phyloP scores from a whole-genome alignment of 2,113 vertebrate species.

The Embiotoca jacksoni region DNA sequence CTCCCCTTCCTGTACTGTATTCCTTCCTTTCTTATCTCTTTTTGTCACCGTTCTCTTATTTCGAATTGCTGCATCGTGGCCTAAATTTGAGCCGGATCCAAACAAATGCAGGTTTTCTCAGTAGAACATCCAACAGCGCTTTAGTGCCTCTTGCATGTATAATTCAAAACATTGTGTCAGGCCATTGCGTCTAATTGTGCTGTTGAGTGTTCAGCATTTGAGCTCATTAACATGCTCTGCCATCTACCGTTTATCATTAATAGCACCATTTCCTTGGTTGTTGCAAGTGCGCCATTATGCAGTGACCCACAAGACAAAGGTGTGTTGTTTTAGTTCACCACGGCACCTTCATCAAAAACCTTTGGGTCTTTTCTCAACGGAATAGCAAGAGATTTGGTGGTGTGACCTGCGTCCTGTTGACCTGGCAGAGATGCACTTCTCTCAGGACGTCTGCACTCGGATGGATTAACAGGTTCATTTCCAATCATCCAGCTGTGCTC shows the following conservation, averaged over 20 bases:
- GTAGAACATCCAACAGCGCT: background rate
- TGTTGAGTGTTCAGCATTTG: background rate
- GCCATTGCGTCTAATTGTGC: conserved; percentile 1
- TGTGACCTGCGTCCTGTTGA: conserved; percentile 12
- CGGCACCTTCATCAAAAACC: conserved; percentile 10
- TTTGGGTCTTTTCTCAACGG: conserved; percentile 24
- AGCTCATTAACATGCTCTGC: conserved; percentile 21
- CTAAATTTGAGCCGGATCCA: conserved; percentile 23
- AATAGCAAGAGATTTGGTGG: background rate
- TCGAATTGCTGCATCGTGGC: conserved; percentile 7
- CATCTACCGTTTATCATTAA: background rate
- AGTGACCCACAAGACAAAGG: background rate
- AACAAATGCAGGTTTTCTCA: background rate
- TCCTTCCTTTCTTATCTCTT: background rate
- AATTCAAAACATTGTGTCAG: conserved; percentile 24
- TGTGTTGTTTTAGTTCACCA: background rate
- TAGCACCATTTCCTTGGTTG: background rate
- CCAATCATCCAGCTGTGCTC: background rate
- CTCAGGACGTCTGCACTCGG: conserved; percentile 20
- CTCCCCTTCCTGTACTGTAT: background rate
- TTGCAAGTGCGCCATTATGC: conserved; percentile 1
- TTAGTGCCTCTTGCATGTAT: conserved; percentile 30
- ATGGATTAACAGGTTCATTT: conserved; percentile 75
- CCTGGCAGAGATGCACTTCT: conserved; percentile 39
- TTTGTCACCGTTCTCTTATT: background rate